phyloP scores from a whole-genome alignment of 2,113 vertebrate species.

The Gracilinanus agilis region DNA sequence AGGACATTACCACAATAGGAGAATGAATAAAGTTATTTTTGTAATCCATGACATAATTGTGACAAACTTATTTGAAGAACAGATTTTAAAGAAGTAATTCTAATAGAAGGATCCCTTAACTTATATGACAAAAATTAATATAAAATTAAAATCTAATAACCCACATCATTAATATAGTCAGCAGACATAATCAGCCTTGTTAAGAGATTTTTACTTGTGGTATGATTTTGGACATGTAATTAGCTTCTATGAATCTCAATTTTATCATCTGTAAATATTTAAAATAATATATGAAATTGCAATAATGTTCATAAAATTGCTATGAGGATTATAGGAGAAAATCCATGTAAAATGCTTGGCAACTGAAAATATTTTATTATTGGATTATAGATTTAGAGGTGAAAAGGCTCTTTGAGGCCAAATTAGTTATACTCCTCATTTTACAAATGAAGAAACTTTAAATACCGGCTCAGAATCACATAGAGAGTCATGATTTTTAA shows the following conservation, averaged over 20 bases:
- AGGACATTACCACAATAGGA: constrained; percentile 11
- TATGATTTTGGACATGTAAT: not conserved
- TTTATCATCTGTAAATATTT: not conserved
- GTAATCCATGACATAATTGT: constrained; percentile 20
- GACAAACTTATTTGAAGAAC: not conserved
- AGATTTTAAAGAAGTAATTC: constrained; percentile 27
- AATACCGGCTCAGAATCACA: not conserved
- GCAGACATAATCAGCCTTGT: not conserved
- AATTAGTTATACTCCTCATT: not conserved
- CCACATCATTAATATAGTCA: not conserved
- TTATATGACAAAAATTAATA: not conserved
- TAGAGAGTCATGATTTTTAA: not conserved
- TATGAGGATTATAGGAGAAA: not conserved
- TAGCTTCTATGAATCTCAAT: not conserved
- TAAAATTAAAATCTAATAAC: not conserved
- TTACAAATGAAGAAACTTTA: not conserved
- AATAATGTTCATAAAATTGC: not conserved
- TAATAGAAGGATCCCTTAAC: not conserved
- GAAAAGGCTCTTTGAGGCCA: not conserved
- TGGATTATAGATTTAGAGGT: not conserved
- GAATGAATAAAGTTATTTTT: constrained; percentile 7
- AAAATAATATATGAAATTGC: not conserved
- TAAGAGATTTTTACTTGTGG: not conserved
- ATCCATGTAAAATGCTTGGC: not conserved
- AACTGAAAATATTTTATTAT: not conserved